phyloP scores from a whole-genome alignment of 2,113 vertebrate species.

The Cheilinus undulatus region DNA sequence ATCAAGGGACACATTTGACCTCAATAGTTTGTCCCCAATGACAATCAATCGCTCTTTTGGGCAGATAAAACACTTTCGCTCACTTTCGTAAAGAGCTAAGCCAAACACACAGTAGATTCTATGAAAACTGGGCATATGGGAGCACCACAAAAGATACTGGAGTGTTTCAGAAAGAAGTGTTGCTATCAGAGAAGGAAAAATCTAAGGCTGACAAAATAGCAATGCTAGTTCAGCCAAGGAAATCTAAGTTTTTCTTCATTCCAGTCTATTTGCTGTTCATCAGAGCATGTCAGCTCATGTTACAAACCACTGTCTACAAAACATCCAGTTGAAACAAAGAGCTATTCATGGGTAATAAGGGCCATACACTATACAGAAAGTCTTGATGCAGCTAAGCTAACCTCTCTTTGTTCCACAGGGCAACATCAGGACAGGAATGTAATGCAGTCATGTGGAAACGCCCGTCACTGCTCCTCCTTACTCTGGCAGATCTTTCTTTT shows the following conservation, averaged over 20 bases:
- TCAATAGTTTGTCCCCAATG: not conserved
- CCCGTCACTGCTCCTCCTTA: conserved; percentile 6
- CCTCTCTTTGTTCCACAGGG: not conserved
- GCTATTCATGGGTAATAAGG: not conserved
- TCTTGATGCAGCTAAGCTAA: not conserved
- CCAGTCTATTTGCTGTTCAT: conserved; percentile 1
- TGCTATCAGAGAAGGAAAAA: not conserved
- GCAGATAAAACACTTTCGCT: conserved; percentile 14
- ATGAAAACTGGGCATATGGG: not conserved
- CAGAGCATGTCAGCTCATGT: conserved; percentile 4
- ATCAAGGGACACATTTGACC: conserved; percentile 22
- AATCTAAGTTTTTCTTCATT: not conserved
- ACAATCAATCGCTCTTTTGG: conserved; percentile 18
- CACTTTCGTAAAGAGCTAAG: not conserved
- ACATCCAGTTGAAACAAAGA: conserved; percentile 36
- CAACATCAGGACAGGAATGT: conserved; percentile 36
- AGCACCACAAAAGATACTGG: not conserved
- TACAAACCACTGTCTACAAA: conserved; percentile 12
- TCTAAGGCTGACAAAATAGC: not conserved
- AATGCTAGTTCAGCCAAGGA: not conserved
- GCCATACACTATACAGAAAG: not conserved
- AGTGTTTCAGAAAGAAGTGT: not conserved
- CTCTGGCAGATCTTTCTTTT: not conserved
- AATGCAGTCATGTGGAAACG: conserved; percentile 10
- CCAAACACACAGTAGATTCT: not conserved